Evolutionary conservation across 2,113 vertebrate genomes (phyloP).

Genomic region (Rhineura floridana): DNA sequence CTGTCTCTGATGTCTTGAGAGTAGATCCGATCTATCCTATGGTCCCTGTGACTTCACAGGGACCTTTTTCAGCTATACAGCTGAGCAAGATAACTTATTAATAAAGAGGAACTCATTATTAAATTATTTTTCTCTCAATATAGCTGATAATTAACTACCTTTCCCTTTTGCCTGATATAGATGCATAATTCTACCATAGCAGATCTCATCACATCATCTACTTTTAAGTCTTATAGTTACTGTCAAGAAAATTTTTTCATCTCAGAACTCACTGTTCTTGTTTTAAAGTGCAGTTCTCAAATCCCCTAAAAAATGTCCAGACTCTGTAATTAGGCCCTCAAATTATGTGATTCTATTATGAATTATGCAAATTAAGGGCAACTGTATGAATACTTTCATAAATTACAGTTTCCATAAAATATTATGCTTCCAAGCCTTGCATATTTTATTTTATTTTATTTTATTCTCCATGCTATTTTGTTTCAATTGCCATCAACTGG

Average conservation of each 20-base stretch:
- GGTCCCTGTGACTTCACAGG: not conserved
- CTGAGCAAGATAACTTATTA: conserved; percentile 7
- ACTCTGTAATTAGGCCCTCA: not conserved
- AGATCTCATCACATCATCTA: conserved; percentile 2
- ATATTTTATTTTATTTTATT: not conserved
- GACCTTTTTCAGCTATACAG: not conserved
- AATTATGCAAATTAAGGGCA: not conserved
- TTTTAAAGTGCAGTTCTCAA: not conserved
- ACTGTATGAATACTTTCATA: not conserved
- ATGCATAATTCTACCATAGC: not conserved
- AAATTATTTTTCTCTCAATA: not conserved
- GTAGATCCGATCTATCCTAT: no score
- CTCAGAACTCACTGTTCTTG: not conserved
- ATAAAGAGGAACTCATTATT: conserved; percentile 9
- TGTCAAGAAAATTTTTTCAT: not conserved
- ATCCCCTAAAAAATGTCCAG: not conserved
- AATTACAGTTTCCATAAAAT: not conserved
- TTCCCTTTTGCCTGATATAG: conserved; percentile 5
- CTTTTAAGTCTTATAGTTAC: not conserved
- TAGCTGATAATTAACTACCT: not conserved
- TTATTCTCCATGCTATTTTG: not conserved
- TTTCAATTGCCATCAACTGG: not conserved
- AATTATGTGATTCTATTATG: not conserved
- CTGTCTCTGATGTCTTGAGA: no score
- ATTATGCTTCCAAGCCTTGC: not conserved